Base-by-base conservation (phyloP, 64 coral and sea anemone species). In the Astreopora myriophthalma region DNA sequence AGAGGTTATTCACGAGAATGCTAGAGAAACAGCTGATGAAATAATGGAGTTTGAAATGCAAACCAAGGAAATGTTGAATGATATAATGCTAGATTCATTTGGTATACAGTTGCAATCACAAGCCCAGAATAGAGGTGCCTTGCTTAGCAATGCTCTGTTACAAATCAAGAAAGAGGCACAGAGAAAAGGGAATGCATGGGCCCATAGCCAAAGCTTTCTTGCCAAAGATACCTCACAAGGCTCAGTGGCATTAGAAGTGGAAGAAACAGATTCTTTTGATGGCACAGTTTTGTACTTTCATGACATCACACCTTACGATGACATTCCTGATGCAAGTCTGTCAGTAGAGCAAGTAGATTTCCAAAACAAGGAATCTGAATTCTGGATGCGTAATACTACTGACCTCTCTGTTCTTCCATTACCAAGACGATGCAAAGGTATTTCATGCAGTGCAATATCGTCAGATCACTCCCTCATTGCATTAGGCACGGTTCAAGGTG, bases 201-300 rank as follows among this genome's bases (percentile, higher is more conserved):
- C 42, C 37, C 95, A 96, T 16, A 87, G 28, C 31, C 95, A 96
- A 61, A 40, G 57, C 25, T 79, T 96, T 6, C 66, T 60, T 32
- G 4, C 69, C 48, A 67, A 89, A 40, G 65, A 79, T 1, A 82
- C 8, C 57, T 34, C 22, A 64, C 17, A 63, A 37, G 79, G 57
- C 8, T 36, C 31, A 20, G 16, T 22, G 3, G 14, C 44, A 12
- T 24, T 27, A 64, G 36, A 63, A 63, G 35, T 55, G 29, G 91
- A 94, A 80, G 91, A 86, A 28, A 91, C 71, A 37, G 87, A 96
- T 44, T 74, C 16, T 10, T 96, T 96, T 96, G 91, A 94, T 85
- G 95, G 95, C 12, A 94, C 66, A 32, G 32, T 94, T 22, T 46
- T 96, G 9, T 73, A 87, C 19, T 96, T 94, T 32, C 76, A 96